Conservation (phyloP, 2,888 invertebrate species). For the Homarus gammarus region DNA sequence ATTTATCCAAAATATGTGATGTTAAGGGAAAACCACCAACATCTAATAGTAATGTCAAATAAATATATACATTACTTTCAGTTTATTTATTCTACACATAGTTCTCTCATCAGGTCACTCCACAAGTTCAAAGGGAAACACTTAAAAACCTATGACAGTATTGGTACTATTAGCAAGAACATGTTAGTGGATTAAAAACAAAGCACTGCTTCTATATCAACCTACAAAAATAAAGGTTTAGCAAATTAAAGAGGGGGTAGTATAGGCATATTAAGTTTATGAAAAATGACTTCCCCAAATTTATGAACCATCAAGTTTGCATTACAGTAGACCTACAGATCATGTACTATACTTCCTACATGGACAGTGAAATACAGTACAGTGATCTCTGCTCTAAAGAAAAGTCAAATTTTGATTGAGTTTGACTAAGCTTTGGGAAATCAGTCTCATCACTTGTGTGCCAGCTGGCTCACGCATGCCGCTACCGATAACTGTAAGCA, state of each 20-base stretch:
- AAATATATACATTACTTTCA: no score
- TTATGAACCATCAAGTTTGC: not conserved
- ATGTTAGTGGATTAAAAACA: not conserved
- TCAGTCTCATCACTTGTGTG: not conserved
- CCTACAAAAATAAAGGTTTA: not conserved
- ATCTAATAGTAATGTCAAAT: no score
- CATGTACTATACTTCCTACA: not conserved
- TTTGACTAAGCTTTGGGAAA: not conserved
- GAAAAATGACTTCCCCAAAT: not conserved
- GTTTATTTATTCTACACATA: no score
- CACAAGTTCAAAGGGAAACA: not conserved
- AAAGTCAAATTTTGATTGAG: not conserved
- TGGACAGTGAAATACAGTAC: not conserved
- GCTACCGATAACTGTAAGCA: slow-evolving; percentile 7
- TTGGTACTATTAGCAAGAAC: not conserved
- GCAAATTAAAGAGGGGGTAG: not conserved
- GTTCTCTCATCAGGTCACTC: slow-evolving; percentile 14
- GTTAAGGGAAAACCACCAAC: no score
- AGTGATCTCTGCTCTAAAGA: not conserved
- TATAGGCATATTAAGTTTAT: not conserved
- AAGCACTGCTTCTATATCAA: not conserved
- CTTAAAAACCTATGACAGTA: not conserved
- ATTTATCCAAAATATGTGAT: no score
- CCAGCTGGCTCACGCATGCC: not conserved
- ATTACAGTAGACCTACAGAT: not conserved